Percentiles rank a stretch among this genome's conserved stretches.
Evolutionary conservation across 53 echinoderm and acorn worm species (phyloP).

Genomic region (Astropecten irregularis): DNA sequence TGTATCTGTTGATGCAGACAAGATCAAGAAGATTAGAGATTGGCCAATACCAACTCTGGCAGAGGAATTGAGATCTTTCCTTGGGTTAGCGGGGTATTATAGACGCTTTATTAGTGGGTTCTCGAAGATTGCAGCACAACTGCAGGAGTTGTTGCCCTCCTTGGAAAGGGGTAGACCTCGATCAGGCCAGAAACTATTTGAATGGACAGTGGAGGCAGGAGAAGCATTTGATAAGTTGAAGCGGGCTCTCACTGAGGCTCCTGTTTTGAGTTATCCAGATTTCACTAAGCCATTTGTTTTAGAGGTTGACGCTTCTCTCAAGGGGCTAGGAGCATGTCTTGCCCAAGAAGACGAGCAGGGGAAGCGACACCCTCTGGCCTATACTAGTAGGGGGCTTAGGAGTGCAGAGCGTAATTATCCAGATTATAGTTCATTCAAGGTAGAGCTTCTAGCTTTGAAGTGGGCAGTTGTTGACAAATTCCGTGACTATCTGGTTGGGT

Average conservation of each 20-base stretch:
- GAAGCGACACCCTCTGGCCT: no score
- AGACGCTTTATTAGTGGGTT: no score
- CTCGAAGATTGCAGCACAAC: conserved; percentile 18
- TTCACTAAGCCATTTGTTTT: conserved; percentile 57
- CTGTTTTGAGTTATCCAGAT: conserved; percentile 67
- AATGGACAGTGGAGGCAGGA: conserved; percentile 50
- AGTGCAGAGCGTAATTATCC: no score
- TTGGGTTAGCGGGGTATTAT: no score
- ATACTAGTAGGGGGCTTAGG: no score
- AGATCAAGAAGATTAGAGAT: conserved; percentile 5
- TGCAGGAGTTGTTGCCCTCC: conserved; percentile 6
- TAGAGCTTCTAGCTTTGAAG: conserved; percentile 8
- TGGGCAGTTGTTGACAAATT: not conserved
- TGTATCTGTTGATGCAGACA: conserved; percentile 10
- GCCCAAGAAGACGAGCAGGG: no score
- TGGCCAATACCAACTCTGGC: conserved; percentile 9
- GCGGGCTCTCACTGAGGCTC: conserved; percentile 21
- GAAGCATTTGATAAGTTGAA: conserved; percentile 51
- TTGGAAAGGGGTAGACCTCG: not conserved
- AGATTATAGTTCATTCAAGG: not conserved
- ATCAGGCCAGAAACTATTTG: not conserved
- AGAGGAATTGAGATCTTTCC: no score
- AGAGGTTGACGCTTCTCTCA: conserved; percentile 30
- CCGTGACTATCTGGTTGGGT: not conserved
- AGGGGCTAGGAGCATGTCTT: no score